Conservation (phyloP, 2,888 invertebrate genomes). For the Gisinianus flammeolus region DNA sequence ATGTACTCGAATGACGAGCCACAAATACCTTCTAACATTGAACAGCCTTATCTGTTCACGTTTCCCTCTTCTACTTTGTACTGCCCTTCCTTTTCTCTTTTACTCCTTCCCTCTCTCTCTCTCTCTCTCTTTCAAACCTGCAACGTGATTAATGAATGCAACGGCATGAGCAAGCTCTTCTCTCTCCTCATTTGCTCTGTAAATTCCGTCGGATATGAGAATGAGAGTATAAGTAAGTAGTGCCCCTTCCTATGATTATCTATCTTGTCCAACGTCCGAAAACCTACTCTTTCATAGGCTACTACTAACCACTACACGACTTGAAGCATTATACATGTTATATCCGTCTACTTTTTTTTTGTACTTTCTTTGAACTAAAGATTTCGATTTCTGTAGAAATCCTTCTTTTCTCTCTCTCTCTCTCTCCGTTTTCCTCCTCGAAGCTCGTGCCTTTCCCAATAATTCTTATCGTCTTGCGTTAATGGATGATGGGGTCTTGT, state of each 20-base stretch:
- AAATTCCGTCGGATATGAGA: constrained; percentile 22
- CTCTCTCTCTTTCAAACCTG: constrained; percentile 3
- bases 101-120: background rate
- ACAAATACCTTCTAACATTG: constrained; percentile 17
- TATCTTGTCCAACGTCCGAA: constrained; percentile 32
- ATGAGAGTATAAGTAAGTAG: constrained; percentile 30
- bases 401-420: background rate
- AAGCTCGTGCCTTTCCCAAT: background rate
- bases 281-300: background rate
- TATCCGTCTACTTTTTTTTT: background rate
- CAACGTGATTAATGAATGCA: constrained; percentile 42
- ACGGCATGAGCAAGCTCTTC: constrained; percentile 30
- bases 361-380: background rate
- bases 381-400: background rate
- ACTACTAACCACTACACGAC: background rate
- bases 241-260: constrained; percentile 32
- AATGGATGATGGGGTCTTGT: constrained; percentile 3
- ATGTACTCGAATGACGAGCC: constrained; percentile 12
- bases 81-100: background rate
- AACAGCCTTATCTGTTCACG: constrained; percentile 3
- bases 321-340: background rate
- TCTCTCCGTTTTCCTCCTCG: background rate
- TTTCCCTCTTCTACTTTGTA: background rate
- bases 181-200: constrained; percentile 18
- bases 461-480: constrained; percentile 7